These are phyloP conservation scores for Burhinus bistriatus DNA, from an alignment of 2,113 vertebrate genomes.

Conservation along the genomic window DNA sequence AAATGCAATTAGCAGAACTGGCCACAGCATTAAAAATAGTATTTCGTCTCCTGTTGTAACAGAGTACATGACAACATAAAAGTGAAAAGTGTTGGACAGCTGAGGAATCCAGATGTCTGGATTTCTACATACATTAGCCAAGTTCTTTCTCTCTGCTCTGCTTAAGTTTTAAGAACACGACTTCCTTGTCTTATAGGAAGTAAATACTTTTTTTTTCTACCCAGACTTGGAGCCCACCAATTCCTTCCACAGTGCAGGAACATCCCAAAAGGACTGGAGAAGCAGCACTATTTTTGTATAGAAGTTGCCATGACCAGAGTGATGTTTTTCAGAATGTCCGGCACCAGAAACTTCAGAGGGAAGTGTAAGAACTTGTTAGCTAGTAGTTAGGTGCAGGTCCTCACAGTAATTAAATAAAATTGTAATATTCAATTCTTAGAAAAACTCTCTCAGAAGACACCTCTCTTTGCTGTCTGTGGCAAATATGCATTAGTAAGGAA, in stretches of 20 bases:
- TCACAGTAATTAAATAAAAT: neutral
- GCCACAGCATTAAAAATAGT: neutral
- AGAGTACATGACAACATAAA: neutral
- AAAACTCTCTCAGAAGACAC: neutral
- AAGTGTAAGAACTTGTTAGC: neutral
- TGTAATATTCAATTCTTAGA: neutral
- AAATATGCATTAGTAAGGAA: neutral
- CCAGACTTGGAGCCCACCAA: neutral
- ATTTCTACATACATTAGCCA: neutral
- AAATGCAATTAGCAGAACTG: neutral
- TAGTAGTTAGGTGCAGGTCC: neutral
- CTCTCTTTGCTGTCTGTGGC: neutral
- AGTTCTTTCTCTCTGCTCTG: neutral
- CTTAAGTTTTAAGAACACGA: neutral
- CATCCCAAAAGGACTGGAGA: neutral
- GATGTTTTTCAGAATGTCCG: neutral
- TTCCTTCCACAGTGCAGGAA: neutral
- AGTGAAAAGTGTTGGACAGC: neutral
- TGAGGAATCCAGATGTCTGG: neutral
- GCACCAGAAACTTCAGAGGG: neutral
- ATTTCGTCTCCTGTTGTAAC: neutral
- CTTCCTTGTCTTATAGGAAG: neutral
- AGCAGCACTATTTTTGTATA: neutral
- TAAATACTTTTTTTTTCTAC: neutral
- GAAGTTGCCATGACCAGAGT: neutral